Percentiles rank a stretch among this genome's conserved stretches.
Conservation (phyloP, 2,797 vertebrate genomes). For the Distichodus sexfasciatus region DNA sequence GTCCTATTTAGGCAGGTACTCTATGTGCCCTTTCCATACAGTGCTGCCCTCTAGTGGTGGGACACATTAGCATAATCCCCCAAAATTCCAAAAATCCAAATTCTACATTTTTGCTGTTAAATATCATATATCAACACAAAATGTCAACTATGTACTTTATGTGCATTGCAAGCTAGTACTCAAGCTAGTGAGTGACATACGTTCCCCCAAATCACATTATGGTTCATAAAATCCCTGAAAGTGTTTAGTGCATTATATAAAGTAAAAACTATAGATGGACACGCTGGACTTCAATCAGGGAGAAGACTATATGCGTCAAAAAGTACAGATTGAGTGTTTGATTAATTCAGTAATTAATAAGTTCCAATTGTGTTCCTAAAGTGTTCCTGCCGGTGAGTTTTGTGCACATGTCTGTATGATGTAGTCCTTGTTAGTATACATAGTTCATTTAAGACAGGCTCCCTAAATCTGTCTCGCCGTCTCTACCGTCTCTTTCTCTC, state of each 20-base stretch:
- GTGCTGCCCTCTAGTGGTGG: constrained; percentile 62
- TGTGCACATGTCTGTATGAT: too few species aligned
- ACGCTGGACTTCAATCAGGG: constrained; percentile 25
- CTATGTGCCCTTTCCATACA: constrained; percentile 48
- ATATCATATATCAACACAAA: constrained; percentile 8
- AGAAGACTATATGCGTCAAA: constrained; percentile 24
- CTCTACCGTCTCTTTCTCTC: background rate
- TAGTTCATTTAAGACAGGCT: background rate
- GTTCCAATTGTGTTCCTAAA: too few species aligned
- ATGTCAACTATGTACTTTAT: constrained; percentile 25
- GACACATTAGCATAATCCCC: background rate
- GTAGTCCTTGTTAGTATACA: too few species aligned
- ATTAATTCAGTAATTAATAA: too few species aligned
- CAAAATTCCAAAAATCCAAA: background rate
- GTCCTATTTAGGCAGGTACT: background rate
- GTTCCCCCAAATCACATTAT: too few species aligned
- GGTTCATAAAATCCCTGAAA: too few species aligned
- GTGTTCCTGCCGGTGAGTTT: too few species aligned
- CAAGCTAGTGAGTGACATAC: too few species aligned
- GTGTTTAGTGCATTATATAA: too few species aligned
- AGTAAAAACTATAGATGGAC: too few species aligned
- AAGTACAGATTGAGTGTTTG: constrained; percentile 16
- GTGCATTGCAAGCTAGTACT: constrained; percentile 21
- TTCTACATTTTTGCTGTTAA: constrained; percentile 13
- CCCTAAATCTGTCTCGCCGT: background rate